Conservation (phyloP, 2,888 invertebrate genomes). For the Erpobdella octoculata region DNA sequence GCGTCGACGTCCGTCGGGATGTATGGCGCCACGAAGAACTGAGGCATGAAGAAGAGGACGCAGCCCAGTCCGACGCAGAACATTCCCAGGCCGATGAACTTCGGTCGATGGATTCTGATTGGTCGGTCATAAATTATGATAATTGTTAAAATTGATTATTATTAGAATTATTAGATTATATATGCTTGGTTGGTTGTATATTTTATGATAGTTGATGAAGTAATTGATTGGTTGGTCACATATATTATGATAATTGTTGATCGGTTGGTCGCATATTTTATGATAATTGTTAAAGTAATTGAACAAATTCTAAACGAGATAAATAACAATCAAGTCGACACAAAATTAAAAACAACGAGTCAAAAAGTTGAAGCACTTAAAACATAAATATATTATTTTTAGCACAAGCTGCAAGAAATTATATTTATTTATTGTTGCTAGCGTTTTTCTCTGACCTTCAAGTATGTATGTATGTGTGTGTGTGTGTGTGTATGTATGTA, state of each 20-base stretch:
- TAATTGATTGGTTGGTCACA: neutral
- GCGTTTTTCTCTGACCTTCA: too few species aligned
- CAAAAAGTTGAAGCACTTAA: too few species aligned
- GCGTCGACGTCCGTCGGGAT: conserved; percentile 7
- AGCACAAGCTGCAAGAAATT: too few species aligned
- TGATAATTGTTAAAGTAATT: neutral
- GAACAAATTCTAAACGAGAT: too few species aligned
- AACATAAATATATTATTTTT: too few species aligned
- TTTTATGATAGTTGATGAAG: neutral
- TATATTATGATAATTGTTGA: neutral
- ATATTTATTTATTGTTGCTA: too few species aligned
- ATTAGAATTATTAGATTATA: neutral
- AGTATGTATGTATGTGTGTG: too few species aligned
- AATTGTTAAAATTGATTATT: neutral
- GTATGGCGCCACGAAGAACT: conserved; percentile 35
- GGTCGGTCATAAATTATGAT: neutral
- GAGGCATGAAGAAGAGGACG: conserved; percentile 34
- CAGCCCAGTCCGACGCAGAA: conserved; percentile 31
- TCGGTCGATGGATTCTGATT: conserved; percentile 32
- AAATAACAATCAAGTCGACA: too few species aligned
- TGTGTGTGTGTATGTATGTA: too few species aligned
- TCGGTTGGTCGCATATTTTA: neutral
- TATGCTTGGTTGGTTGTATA: neutral
- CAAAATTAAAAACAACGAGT: too few species aligned
- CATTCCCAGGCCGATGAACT: conserved; percentile 30